Percentiles rank a stretch among this genome's conserved stretches.
phyloP scores from a whole-genome alignment of 2,113 vertebrate genomes.

The Galeopterus variegatus region DNA sequence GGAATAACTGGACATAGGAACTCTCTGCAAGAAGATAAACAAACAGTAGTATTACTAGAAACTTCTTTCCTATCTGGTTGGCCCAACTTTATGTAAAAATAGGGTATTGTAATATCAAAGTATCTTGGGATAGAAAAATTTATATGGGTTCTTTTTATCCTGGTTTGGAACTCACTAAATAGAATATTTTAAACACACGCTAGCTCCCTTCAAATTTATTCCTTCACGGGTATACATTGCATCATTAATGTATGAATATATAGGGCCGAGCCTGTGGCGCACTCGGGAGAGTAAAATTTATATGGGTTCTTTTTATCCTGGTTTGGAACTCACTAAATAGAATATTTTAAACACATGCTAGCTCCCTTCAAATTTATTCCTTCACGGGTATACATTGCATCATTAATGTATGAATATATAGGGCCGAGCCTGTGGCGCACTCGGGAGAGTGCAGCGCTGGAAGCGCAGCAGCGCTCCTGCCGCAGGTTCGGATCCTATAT shows the following conservation, averaged over 20 bases:
- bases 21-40: slow-evolving; percentile 8
- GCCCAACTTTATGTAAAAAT: slow-evolving; percentile 50
- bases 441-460: slow-evolving; percentile 9
- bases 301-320: slow-evolving; percentile 31
- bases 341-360: neutral
- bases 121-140: neutral
- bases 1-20: neutral
- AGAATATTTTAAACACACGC: neutral
- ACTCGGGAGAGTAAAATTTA: neutral
- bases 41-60: neutral
- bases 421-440: too few species aligned
- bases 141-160: slow-evolving; percentile 42
- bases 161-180: slow-evolving; percentile 40
- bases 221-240: neutral
- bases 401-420: slow-evolving; percentile 1
- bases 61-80: slow-evolving; percentile 10
- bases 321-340: slow-evolving; percentile 42
- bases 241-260: slow-evolving; percentile 32
- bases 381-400: neutral
- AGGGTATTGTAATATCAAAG: neutral
- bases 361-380: neutral
- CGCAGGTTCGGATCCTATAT: too few species aligned
- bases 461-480: too few species aligned
- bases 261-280: too few species aligned
- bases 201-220: neutral